phyloP scores from a whole-genome alignment of 2,113 vertebrate species.

The Hippocampus guttulatus region DNA sequence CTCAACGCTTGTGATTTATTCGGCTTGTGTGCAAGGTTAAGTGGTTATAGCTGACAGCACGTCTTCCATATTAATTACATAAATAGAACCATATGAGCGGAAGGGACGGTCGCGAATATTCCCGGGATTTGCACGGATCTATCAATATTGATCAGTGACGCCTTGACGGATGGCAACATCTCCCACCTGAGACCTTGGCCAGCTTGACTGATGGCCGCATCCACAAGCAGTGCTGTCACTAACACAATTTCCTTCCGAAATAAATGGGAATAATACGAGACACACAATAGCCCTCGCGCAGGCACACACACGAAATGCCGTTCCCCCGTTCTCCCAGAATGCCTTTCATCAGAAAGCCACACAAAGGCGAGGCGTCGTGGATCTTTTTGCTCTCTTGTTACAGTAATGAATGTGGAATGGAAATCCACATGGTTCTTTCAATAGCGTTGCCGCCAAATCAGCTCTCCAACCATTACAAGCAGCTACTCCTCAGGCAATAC shows the following conservation, averaged over 20 bases:
- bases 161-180: conserved; percentile 62
- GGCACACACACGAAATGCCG: conserved; percentile 10
- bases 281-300: conserved; percentile 10
- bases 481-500: conserved; percentile 53
- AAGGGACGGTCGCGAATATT: conserved; percentile 48
- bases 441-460: conserved; percentile 45
- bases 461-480: conserved; percentile 44
- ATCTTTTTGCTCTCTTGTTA: conserved; percentile 10
- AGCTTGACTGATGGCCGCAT: conserved; percentile 62
- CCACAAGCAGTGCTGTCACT: conserved; percentile 39
- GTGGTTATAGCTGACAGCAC: conserved; percentile 50
- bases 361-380: conserved; percentile 15
- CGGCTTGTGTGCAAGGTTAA: conserved; percentile 55
- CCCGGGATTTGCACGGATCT: conserved; percentile 50
- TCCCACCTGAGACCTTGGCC: conserved; percentile 57
- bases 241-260: conserved; percentile 43
- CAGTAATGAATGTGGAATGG: conserved; percentile 55
- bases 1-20: conserved; percentile 42
- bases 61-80: conserved; percentile 61
- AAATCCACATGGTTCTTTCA: conserved; percentile 56
- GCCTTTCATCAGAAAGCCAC: conserved; percentile 12
- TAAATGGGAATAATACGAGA: conserved; percentile 42
- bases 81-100: conserved; percentile 27
- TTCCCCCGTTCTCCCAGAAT: conserved; percentile 27
- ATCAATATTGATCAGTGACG: conserved; percentile 66